phyloP scores from a whole-genome alignment of 2,888 invertebrate species.

The Lasioglossum pauxillum region DNA sequence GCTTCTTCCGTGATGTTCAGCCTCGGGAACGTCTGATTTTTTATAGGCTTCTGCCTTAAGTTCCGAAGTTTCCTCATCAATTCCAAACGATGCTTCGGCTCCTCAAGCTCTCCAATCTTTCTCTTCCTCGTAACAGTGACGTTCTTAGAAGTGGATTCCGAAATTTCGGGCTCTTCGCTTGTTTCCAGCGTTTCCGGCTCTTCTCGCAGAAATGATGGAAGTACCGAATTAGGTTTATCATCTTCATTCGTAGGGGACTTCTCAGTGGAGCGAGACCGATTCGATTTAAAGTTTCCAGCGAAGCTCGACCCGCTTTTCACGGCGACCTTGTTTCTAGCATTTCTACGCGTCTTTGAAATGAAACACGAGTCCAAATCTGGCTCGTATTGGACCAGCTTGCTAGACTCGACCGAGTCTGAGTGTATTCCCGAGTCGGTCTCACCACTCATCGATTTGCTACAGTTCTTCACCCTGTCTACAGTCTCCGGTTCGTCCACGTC shows the following conservation, averaged over 20 bases:
- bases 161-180: neutral
- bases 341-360: neutral
- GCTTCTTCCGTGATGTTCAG: neutral
- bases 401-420: slow-evolving; percentile 40
- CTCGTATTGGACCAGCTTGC: slow-evolving; percentile 22
- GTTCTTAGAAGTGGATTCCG: neutral
- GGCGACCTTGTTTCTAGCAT: neutral
- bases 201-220: neutral
- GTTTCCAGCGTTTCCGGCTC: neutral
- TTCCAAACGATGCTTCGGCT: slow-evolving; percentile 9
- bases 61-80: slow-evolving; percentile 68
- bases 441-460: slow-evolving; percentile 20
- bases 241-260: neutral
- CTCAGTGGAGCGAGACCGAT: neutral
- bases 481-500: slow-evolving; percentile 8
- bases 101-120: neutral
- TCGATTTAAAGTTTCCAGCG: neutral
- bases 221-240: neutral
- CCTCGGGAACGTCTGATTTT: slow-evolving; percentile 1
- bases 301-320: neutral
- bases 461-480: neutral
- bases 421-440: slow-evolving; percentile 50
- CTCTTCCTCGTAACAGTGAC: neutral
- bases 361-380: neutral
- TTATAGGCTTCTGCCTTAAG: slow-evolving; percentile 63